A percentile compares a stretch with the other conserved stretches of the same genome.
phyloP scores from a whole-genome alignment of 2,888 invertebrate genomes.

The Pachymerium ferrugineum region DNA sequence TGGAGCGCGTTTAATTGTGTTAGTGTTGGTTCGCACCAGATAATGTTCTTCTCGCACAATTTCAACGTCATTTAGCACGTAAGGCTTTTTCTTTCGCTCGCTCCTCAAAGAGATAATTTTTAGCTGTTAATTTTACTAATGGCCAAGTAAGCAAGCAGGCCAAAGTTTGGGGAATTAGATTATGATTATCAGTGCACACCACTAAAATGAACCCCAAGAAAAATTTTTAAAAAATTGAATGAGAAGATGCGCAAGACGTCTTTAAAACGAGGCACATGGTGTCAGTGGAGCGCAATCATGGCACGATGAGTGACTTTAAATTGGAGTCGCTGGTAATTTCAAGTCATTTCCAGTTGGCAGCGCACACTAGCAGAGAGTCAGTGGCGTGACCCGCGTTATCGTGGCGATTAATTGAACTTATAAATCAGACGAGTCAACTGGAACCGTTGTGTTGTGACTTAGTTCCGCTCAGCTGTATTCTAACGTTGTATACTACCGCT shows the following conservation, averaged over 20 bases:
- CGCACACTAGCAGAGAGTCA: not conserved
- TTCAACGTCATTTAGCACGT: not conserved
- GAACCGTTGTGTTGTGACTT: not conserved
- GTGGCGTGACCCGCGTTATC: conserved; percentile 13
- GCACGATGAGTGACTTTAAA: conserved; percentile 13
- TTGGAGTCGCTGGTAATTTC: conserved; percentile 13
- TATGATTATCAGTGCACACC: not conserved
- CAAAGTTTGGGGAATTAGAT: not conserved
- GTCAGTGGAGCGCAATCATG: conserved; percentile 8
- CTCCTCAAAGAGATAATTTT: not conserved
- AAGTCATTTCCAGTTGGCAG: conserved; percentile 13
- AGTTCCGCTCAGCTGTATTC: not conserved
- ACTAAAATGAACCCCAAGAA: not conserved
- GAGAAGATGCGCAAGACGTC: not conserved
- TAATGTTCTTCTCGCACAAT: conserved; percentile 13
- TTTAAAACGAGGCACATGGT: not conserved
- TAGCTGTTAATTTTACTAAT: conserved; percentile 4
- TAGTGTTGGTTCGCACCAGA: conserved; percentile 13
- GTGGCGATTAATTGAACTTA: conserved; percentile 13
- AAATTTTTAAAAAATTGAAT: not conserved
- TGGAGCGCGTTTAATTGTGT: not conserved
- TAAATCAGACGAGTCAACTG: conserved; percentile 9
- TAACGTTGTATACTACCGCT: not conserved
- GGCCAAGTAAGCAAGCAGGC: not conserved
- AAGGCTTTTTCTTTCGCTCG: not conserved